Evolutionary conservation across 2,888 invertebrate genomes (phyloP), one percentile per base, ranked within the genome.

Genomic region (Spisula subtruncata): DNA sequence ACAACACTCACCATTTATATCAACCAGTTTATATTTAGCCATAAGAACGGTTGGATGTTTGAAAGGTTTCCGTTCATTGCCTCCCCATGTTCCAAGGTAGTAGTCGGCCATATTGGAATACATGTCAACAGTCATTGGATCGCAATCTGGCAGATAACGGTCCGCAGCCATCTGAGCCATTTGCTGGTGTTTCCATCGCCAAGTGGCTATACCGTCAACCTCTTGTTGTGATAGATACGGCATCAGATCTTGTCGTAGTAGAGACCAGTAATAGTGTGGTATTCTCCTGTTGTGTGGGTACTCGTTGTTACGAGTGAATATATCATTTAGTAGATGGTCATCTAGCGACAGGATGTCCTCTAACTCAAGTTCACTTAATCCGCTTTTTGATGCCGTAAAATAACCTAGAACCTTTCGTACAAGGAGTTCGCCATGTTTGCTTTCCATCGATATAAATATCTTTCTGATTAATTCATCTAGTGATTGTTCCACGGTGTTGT

Each of bases 41-140:
- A 93, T 93, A 25, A 93, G 81, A n/a, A 82, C 79, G 41, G 91
- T 86, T 41, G 91, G 94, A 86, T 95, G 95, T n/a, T 82, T 79
- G 90, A 95, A 96, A 4, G 96, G 94, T 91, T 96, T 96, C 85
- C 93, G 92, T 75, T 75, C 84, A 0, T 93, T 94, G 0, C 95
- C 96, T 35, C 95, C 93, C 96, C 96, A 96, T 46, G 90, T 94
- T 5, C 96, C 96, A 5, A 95, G 91, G 91, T 93, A 96, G 89
- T 96, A 96, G 84, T 96, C 96, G 14, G 96, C 94, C 35, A 96
- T 94, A 32, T 90, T 93, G 4, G 93, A 91, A 91, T 96, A 95
- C 51, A 96, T 91, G 60, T 92, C 89, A 12, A 83, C 16, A 12
- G 81, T 81, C 18, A 80, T 66, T 12, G 88, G 84, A 35, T 79